Evolutionary conservation across 2,888 invertebrate genomes (phyloP).

Genomic region (Oxyteleia sp.): DNA sequence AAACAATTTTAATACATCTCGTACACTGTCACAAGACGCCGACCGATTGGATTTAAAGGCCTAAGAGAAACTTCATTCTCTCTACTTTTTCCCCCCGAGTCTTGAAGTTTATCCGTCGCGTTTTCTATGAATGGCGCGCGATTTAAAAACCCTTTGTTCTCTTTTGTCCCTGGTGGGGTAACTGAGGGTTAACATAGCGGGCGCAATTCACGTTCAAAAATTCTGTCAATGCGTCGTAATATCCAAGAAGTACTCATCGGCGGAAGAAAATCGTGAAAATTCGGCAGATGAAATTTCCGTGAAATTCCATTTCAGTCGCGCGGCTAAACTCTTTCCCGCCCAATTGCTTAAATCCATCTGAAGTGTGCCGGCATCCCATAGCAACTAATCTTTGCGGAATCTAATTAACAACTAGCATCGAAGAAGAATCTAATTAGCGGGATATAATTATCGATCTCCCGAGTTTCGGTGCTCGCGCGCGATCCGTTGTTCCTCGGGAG

Average conservation of each 20-base stretch:
- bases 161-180: too few relatives aligned
- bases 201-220: constrained; percentile 4
- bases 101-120: too few relatives aligned
- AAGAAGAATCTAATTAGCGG: constrained; percentile 76
- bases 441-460: constrained; percentile 72
- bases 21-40: too few relatives aligned
- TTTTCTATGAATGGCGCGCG: too few relatives aligned
- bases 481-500: constrained; percentile 55
- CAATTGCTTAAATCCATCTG: constrained; percentile 49
- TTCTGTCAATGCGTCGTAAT: constrained; percentile 13
- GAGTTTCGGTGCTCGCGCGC: constrained; percentile 47
- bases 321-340: constrained; percentile 12
- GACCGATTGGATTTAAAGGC: too few relatives aligned
- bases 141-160: too few relatives aligned
- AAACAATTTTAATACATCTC: too few relatives aligned
- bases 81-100: too few relatives aligned
- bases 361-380: constrained; percentile 40
- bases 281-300: constrained; percentile 9
- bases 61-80: too few relatives aligned
- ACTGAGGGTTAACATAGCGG: constrained; percentile 6
- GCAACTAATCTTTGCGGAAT: constrained; percentile 74
- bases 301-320: constrained; percentile 1
- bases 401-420: constrained; percentile 75
- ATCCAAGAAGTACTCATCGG: constrained; percentile 21
- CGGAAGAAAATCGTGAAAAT: constrained; percentile 19